Evolutionary conservation across 2,888 invertebrate species (phyloP), one percentile per base, ranked within the genome.

Genomic region (Oligia latruncula): DNA sequence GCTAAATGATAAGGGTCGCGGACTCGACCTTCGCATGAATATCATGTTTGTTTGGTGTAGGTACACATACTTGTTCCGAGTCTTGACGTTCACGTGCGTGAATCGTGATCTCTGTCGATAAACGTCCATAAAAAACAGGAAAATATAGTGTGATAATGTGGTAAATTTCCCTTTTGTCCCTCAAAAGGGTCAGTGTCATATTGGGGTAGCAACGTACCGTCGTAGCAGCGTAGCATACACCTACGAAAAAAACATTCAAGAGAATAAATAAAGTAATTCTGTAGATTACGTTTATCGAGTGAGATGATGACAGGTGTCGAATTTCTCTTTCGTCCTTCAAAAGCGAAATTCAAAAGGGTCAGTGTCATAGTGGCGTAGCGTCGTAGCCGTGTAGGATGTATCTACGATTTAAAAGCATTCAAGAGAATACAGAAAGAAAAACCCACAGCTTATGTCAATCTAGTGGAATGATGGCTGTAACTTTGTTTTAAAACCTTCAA

Each of bases 1-100:
- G n/a, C 62, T 23, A 71, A 81, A 77, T 82, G 78, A 83, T 67
- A 68, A 83, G 83, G 81, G 81, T 83, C 67, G 35, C 46, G 58
- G 67, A 35, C 66, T 58, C 78, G 83, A 81, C 78, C 71, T 49
- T n/a, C 55, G 46, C 73, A 40, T 67, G 60, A 80, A 60, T 73
- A 65, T 73, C 66, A 65, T 65, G 60, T 73, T 60, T 73, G 73
- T 73, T 83, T 73, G 78, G n/a, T 64, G 73, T 35, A 35, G 35
- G 35, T 35, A 70, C 52, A 68, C 64, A 80, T 58, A 67, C 65
- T 80, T 76, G 76, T 66, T 71, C 58, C 66, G 17, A 62, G 55
- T 40, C 64, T 68, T 68, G 71, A 67, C 67, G 46, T 71, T 64
- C 29, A 74, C 73, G 73, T 81, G 77, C 85, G 81, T 84, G 29